Percentiles rank a stretch among this genome's conserved stretches.
Conservation (phyloP, 1,140 invertebrate species). For the Pentalonia nigronervosa region DNA sequence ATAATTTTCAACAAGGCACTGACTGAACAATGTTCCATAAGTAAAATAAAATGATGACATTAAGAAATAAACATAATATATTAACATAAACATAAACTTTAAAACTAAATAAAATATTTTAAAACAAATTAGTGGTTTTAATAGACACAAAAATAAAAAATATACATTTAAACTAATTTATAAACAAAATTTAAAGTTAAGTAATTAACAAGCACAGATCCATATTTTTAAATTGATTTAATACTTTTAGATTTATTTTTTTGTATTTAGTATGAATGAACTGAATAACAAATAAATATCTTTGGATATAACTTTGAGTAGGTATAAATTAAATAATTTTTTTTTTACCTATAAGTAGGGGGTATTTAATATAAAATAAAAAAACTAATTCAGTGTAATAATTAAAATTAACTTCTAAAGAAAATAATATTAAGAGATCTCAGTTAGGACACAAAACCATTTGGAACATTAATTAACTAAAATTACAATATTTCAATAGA, state of each 20-base stretch:
- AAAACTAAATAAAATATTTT: not conserved
- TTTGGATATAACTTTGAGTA: not conserved
- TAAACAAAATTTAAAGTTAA: not conserved
- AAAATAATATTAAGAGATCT: constrained; percentile 11
- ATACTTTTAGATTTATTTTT: not conserved
- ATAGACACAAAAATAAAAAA: not conserved
- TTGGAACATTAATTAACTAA: not conserved
- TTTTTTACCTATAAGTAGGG: not conserved
- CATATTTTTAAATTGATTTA: not conserved
- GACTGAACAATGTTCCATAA: not conserved
- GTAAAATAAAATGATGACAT: not conserved
- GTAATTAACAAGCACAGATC: not conserved
- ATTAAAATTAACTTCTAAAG: not conserved
- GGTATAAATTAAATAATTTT: not conserved
- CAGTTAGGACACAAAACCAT: constrained; percentile 39
- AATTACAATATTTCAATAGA: not conserved
- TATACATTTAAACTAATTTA: not conserved
- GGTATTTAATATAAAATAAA: not conserved
- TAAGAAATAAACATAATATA: not conserved
- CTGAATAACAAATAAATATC: not conserved
- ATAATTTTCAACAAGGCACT: constrained; percentile 14
- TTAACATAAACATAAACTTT: constrained; percentile 20
- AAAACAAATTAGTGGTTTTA: not conserved
- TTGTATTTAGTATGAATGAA: not conserved
- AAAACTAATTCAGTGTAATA: not conserved